Percentiles rank a stretch among this genome's conserved stretches.
Conservation (phyloP, 1,140 invertebrate genomes). For the silkworm (Bombyx mori) region ASM3026992v2 NC_085121.1:5851001-5851500, state of each 20-base stretch:
- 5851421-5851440: slow-evolving; percentile 65
- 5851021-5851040: slow-evolving; percentile 51
- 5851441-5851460: slow-evolving; percentile 61
- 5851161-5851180: too few relatives aligned
- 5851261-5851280: too few relatives aligned
- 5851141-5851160: not conserved
- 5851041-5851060: slow-evolving; percentile 26
- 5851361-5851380: too few relatives aligned
- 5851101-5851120: slow-evolving; percentile 6
- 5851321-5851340: too few relatives aligned
- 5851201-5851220: too few relatives aligned
- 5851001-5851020: slow-evolving; percentile 56
- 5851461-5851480: slow-evolving; percentile 67
- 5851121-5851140: slow-evolving; percentile 5
- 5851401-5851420: slow-evolving; percentile 61
- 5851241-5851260: too few relatives aligned
- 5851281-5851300: too few relatives aligned
- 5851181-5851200: too few relatives aligned
- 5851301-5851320: too few relatives aligned
- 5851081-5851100: slow-evolving; percentile 13
- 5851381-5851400: slow-evolving; percentile 10
- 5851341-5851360: too few relatives aligned
- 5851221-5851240: too few relatives aligned
- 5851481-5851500: slow-evolving; percentile 65
- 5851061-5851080: slow-evolving; percentile 11